Percentiles rank a stretch among this genome's conserved stretches.
Conservation (phyloP, 2,113 vertebrate genomes). For the Odontesthes bonariensis region DNA sequence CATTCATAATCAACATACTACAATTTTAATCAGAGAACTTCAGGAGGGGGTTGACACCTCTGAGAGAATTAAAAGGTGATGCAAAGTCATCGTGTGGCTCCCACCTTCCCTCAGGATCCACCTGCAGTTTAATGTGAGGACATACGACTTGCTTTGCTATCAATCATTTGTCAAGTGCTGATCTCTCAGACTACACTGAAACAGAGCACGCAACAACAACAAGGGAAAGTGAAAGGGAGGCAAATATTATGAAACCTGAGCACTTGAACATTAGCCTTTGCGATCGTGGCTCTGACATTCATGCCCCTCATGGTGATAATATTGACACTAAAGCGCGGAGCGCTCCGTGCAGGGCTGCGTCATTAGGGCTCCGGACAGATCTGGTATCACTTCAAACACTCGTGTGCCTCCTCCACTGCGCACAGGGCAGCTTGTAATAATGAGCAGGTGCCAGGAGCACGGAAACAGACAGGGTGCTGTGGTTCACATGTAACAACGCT, state of each 20-base stretch:
- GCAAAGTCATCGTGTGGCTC: constrained; percentile 15
- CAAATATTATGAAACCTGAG: constrained; percentile 27
- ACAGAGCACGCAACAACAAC: neutral
- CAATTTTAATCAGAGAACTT: neutral
- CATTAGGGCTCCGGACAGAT: constrained; percentile 66
- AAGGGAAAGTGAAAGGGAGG: neutral
- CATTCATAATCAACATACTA: neutral
- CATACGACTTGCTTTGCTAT: constrained; percentile 1
- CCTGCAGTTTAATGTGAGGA: constrained; percentile 36
- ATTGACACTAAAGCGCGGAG: constrained; percentile 30
- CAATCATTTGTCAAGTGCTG: neutral
- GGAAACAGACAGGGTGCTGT: constrained; percentile 52
- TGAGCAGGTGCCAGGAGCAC: constrained; percentile 76
- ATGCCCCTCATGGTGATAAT: constrained; percentile 18
- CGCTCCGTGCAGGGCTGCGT: constrained; percentile 59
- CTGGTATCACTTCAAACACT: constrained; percentile 73
- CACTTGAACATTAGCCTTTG: constrained; percentile 33
- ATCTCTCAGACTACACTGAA: no score
- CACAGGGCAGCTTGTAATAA: constrained; percentile 62
- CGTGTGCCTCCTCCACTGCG: constrained; percentile 60
- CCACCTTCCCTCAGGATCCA: constrained; percentile 27
- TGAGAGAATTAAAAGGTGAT: constrained; percentile 11
- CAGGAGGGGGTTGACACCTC: neutral
- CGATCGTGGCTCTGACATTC: constrained; percentile 24
- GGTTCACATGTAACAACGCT: constrained; percentile 47